Base-by-base conservation (phyloP, 1,140 invertebrate species). In the Batillaria attramentaria region DNA sequence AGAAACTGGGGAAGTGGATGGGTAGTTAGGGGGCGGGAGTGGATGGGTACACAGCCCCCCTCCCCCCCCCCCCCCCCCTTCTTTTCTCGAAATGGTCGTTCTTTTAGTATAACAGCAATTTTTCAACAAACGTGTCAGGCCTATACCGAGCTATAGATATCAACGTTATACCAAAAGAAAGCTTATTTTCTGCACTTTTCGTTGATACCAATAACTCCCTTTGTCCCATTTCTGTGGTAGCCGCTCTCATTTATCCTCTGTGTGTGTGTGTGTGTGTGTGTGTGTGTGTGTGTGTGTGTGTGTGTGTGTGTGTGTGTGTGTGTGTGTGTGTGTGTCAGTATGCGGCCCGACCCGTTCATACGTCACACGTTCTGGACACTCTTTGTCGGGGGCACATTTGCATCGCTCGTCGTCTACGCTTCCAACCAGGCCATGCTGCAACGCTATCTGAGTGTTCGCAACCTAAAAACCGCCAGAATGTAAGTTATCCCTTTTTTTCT, bases 391-490 rank as follows among this genome's bases (percentile, higher is more conserved):
- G 72, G 96, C 0, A 94, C 95, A 33, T 95, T 97, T 80, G 97
- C 96, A 72, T 97, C 96, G 94, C 92, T 96, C 6, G 95, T 96
- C 0, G 93, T 98, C 88, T 98, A 97, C 87, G 97, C 95, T 81
- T 95, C 96, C 37, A 98, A 98, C 91, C 97, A 98, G 89, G 95
- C 97, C 0, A 96, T 97, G 60, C 95, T 98, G 28, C 97, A 98
- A 89, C 95, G 98, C 87, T 97, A 97, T 88, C 92, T 98, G 42
- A 95, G 95, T 94, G 82, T 95, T 50, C 94, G 94, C 0, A 94
- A 92, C 20, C 86, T 95, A 2, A 91, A 90, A 78, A 90, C 93
- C 62, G 95, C 95, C 2, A 93, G 92, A 90, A 93, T 90, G 94
- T 95, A 60, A 89, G 86, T 80, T 35, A 60, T 3, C 2, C 8